Conservation (phyloP, 2,797 vertebrate species). For the Threskiornis aethiopicus region DNA sequence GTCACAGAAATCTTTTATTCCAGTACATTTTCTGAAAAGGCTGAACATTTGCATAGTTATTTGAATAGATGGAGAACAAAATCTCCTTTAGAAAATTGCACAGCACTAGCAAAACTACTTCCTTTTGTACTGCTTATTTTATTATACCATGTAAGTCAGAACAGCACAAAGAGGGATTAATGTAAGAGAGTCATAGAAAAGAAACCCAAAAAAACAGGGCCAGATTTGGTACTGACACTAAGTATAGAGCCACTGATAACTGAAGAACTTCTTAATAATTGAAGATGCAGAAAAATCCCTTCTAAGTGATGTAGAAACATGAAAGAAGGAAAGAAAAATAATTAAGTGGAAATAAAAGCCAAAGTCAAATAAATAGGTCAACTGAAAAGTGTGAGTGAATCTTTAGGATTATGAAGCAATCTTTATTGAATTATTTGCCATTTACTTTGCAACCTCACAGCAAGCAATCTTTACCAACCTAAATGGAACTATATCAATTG, state of each 20-base stretch:
- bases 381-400: background rate
- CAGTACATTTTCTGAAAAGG: background rate
- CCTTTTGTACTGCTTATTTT: background rate
- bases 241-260: background rate
- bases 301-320: background rate
- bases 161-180: background rate
- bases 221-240: background rate
- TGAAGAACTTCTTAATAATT: background rate
- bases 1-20: background rate
- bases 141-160: background rate
- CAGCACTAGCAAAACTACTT: background rate
- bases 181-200: background rate
- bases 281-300: background rate
- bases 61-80: background rate
- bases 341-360: background rate
- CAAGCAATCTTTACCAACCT: background rate
- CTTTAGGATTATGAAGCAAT: background rate
- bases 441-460: background rate
- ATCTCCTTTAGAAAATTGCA: background rate
- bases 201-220: background rate
- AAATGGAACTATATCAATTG: background rate
- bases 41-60: background rate
- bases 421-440: background rate
- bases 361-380: background rate
- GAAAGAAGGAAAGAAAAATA: background rate